Conservation (phyloP, 1,140 invertebrate genomes). For the Globodera ellingtonae region DNA sequence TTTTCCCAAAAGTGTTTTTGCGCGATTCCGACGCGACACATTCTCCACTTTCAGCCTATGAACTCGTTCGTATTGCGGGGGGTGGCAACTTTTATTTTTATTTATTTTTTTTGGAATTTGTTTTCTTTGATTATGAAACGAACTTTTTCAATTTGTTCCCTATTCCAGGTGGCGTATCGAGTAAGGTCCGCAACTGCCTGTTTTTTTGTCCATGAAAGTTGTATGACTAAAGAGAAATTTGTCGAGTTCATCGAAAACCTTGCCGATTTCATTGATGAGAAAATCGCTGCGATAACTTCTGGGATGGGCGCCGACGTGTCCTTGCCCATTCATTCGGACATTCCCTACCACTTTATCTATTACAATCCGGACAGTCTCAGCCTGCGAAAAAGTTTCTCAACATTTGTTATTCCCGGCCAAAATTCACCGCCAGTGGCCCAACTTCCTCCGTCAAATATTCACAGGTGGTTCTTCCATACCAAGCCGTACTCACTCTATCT, state of each 20-base stretch:
- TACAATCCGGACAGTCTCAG: conserved; percentile 50
- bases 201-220: conserved; percentile 29
- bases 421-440: neutral
- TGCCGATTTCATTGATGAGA: conserved; percentile 32
- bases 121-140: neutral
- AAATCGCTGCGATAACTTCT: conserved; percentile 35
- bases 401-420: conserved; percentile 7
- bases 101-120: neutral
- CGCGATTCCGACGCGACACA: neutral
- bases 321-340: conserved; percentile 16
- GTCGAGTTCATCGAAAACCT: conserved; percentile 29
- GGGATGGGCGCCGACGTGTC: conserved; percentile 34
- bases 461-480: conserved; percentile 20
- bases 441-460: conserved; percentile 26
- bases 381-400: conserved; percentile 40
- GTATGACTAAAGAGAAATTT: conserved; percentile 19
- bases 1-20: conserved; percentile 41
- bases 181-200: conserved; percentile 40
- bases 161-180: conserved; percentile 39
- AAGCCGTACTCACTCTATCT: no score
- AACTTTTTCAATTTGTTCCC: neutral
- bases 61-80: conserved; percentile 21
- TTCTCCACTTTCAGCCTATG: neutral
- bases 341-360: conserved; percentile 48
- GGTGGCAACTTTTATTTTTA: neutral